Evolutionary conservation across 1,140 invertebrate species (phyloP).

Genomic region (Wasmannia auropunctata): DNA sequence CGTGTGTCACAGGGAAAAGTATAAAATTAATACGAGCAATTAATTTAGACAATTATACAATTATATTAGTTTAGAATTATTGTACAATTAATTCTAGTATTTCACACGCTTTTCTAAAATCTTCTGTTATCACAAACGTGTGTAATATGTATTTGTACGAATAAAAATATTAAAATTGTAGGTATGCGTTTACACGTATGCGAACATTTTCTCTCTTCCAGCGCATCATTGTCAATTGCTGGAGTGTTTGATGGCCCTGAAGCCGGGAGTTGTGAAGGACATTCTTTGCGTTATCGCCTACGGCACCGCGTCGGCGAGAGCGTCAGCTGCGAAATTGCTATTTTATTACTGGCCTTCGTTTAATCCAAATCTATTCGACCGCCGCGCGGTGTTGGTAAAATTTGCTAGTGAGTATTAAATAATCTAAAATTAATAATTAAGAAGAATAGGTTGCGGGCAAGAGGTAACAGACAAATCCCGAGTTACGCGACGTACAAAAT

Average conservation of each 20-base stretch:
- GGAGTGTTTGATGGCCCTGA: conserved; percentile 97
- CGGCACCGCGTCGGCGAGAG: conserved; percentile 95
- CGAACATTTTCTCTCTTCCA: conserved; percentile 77
- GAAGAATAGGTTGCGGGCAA: neutral
- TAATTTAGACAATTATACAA: too few species aligned
- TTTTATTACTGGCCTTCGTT: conserved; percentile 99
- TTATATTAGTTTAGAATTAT: conserved; percentile 18
- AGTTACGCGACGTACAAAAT: neutral
- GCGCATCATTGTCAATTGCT: conserved; percentile 97
- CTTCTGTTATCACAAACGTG: neutral
- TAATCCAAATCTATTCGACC: conserved; percentile 96
- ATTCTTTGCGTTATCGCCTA: conserved; percentile 98
- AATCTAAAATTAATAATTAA: conserved; percentile 2
- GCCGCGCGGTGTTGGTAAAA: conserved; percentile 95
- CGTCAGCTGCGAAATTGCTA: conserved; percentile 97
- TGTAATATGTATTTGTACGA: neutral
- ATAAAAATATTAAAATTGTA: conserved; percentile 9
- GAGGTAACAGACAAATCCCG: neutral
- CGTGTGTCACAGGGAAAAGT: neutral
- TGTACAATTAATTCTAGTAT: neutral
- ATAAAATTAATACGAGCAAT: conserved; percentile 7
- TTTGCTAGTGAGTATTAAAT: conserved; percentile 91
- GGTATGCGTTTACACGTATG: too few species aligned
- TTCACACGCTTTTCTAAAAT: neutral
- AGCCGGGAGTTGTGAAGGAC: conserved; percentile 95